These are phyloP conservation scores for Erpobdella octoculata DNA, from an alignment of 2,888 invertebrate species.

Conservation along the genomic window DNA sequence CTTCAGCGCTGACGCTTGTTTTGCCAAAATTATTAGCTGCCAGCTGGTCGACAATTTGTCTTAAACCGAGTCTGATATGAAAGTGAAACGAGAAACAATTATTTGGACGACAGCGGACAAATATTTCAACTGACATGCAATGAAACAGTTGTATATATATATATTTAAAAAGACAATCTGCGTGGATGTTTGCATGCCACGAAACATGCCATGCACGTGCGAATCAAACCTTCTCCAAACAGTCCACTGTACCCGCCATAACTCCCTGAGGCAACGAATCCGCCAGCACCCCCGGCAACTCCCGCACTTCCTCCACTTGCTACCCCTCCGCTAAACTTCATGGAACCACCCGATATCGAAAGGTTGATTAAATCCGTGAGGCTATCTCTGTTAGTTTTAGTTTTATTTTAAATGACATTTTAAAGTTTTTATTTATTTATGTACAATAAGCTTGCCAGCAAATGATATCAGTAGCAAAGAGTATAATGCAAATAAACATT, in stretches of 20 bases:
- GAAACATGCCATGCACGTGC: no score
- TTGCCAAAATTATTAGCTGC: not conserved
- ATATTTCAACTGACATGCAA: no score
- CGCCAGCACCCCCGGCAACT: not conserved
- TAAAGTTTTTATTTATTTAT: not conserved
- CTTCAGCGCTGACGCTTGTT: no score
- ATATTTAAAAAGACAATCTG: no score
- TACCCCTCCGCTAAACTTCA: not conserved
- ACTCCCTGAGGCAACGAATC: not conserved
- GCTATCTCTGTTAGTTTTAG: conserved; percentile 1
- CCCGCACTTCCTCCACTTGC: not conserved
- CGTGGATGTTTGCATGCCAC: no score
- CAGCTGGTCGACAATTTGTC: conserved; percentile 8
- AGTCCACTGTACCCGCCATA: no score
- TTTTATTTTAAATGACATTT: not conserved
- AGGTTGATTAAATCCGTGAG: not conserved
- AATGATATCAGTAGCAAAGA: not conserved
- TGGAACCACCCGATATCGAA: not conserved
- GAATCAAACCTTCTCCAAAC: no score
- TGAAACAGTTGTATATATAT: no score
- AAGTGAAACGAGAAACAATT: no score
- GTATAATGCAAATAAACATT: not conserved
- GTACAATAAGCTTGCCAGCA: not conserved
- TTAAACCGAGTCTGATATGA: not conserved
- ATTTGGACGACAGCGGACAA: no score